Evolutionary conservation across 2,888 invertebrate species (phyloP), one percentile per base, ranked within the genome.

Genomic region (Ganaspis brasiliensis): DNA sequence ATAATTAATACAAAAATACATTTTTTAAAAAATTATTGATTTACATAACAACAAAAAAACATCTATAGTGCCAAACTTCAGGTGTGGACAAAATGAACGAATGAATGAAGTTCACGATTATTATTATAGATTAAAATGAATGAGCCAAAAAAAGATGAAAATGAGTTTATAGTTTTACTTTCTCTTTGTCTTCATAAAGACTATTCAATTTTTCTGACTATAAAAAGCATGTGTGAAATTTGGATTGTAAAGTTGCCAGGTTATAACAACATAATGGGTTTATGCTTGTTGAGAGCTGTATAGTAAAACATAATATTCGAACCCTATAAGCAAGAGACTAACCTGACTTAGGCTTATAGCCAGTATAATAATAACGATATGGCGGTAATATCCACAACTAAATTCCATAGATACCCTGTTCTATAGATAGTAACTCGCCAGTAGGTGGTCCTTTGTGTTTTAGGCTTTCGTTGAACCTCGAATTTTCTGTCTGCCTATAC

Each of bases 281-380:
- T 24, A 67, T 45, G 67, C 67, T 67, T 45, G 37, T 26, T 3
- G 24, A 45, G 24, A 45, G 45, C 40, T 24, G 14, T 37, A 61
- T 12, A 63, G 67, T 67, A 67, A 26, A 67, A 45, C 24, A 67
- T 40, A 67, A 40, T 67, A 45, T 45, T 67, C 40, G 14, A 24
- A 14, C 24, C 67, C 40, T 45, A 45, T 40, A 45, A 40, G 67
- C 67, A 67, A 24, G 24, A 26, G 67, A 67, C 24, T 67, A 67
- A 45, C 24, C 21, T 9, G 67, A 67, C 59, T 59, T 59, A 35
- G 67, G 67, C 45, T 45, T 26, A 26, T 26, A 21, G 67, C 67
- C 10, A 56, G 56, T 56, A 67, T 67, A 45, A 16, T 67, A 67
- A 67, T 67, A 67, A 45, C 67, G 67, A 45, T 67, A 40, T 40